Percentiles rank a stretch among this genome's conserved stretches.
Evolutionary conservation across 1,140 invertebrate species (phyloP).

Genomic region (Metopolophium dirhodum): DNA sequence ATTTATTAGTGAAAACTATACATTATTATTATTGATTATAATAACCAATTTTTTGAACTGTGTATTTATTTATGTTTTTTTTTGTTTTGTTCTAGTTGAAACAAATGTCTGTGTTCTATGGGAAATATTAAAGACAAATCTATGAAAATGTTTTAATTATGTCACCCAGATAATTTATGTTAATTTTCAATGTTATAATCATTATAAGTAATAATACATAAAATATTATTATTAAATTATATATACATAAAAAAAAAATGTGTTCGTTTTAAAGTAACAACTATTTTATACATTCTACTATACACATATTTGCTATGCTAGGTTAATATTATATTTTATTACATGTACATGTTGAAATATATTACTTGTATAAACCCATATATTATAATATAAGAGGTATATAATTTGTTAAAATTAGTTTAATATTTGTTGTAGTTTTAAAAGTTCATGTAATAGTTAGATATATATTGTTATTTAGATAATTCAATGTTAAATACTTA

Average conservation of each 20-base stretch:
- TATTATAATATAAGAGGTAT: conserved; percentile 14
- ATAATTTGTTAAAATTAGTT: conserved; percentile 41
- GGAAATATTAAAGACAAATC: neutral
- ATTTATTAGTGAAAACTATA: neutral
- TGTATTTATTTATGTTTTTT: neutral
- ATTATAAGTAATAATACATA: neutral
- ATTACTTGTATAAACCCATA: conserved; percentile 3
- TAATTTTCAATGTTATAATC: conserved; percentile 12
- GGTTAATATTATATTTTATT: conserved; percentile 27
- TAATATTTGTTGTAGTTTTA: conserved; percentile 50
- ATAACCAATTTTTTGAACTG: neutral
- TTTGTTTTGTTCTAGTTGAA: conserved; percentile 26
- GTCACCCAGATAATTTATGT: neutral
- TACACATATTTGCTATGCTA: conserved; percentile 42
- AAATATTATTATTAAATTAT: neutral
- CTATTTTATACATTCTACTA: conserved; percentile 51
- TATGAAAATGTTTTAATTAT: conserved; percentile 6
- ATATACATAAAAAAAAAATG: neutral
- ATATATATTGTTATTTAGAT: conserved; percentile 44
- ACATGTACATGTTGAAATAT: neutral
- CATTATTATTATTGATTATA: neutral
- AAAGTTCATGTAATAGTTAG: neutral
- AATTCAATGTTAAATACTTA: conserved; percentile 5
- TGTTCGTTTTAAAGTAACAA: conserved; percentile 49
- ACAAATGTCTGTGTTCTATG: neutral